Percentiles rank a stretch among this genome's conserved stretches.
Evolutionary conservation across 2,888 invertebrate species (phyloP).

Genomic region (Phortica magna): DNA sequence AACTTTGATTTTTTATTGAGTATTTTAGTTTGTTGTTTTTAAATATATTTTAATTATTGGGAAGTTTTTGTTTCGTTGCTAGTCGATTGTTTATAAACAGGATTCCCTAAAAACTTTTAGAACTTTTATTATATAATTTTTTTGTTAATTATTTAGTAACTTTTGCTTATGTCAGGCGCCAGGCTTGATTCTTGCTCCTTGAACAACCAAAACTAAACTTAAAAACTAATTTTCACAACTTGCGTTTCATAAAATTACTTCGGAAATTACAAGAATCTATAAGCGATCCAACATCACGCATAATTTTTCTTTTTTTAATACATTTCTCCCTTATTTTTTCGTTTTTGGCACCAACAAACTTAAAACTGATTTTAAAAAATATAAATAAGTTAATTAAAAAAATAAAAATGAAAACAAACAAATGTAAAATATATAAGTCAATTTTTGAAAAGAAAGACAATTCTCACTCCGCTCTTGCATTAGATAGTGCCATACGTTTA

Average conservation of each 20-base stretch:
- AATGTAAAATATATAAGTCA: too few species aligned
- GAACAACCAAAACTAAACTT: slow-evolving; percentile 25
- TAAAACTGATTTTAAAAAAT: slow-evolving; percentile 12
- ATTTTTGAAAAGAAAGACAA: slow-evolving; percentile 19
- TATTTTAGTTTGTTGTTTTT: background rate
- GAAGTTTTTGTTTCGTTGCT: slow-evolving; percentile 22
- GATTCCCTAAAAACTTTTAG: slow-evolving; percentile 8
- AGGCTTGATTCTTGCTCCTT: slow-evolving; percentile 34
- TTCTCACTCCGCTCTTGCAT: slow-evolving; percentile 45
- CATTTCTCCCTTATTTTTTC: background rate
- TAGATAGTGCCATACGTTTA: background rate
- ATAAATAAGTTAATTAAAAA: slow-evolving; percentile 18
- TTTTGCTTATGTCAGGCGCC: slow-evolving; percentile 7
- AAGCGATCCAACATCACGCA: slow-evolving; percentile 3
- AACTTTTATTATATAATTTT: slow-evolving; percentile 9
- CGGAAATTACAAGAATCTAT: background rate
- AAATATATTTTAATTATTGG: background rate
- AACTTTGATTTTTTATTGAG: slow-evolving; percentile 43
- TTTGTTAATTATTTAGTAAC: slow-evolving; percentile 26
- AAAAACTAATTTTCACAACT: slow-evolving; percentile 45
- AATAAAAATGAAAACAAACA: background rate
- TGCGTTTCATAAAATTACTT: slow-evolving; percentile 21
- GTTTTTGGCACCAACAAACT: slow-evolving; percentile 22
- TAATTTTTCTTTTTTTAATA: background rate
- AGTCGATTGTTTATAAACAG: slow-evolving; percentile 22